phyloP scores from a whole-genome alignment of 2,797 vertebrate genomes.

The Denticeps clupeoides region DNA sequence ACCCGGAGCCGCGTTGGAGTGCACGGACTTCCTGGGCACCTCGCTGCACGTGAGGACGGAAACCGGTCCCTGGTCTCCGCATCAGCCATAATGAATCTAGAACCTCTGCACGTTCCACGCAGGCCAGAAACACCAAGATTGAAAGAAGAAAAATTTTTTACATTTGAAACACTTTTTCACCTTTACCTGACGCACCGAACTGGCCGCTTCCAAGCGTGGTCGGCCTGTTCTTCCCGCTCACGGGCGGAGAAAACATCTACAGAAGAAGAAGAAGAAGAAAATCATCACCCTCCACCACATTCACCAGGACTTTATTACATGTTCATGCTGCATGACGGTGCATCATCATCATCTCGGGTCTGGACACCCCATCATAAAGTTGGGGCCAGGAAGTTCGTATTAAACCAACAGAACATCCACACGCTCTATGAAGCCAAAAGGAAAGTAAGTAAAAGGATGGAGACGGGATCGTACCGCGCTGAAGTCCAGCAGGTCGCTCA shows the following conservation, averaged over 20 bases:
- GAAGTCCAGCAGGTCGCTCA: slow-evolving; percentile 99
- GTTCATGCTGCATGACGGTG: not conserved
- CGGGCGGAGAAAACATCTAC: slow-evolving; percentile 98
- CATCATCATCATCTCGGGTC: not conserved
- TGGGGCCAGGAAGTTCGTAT: slow-evolving; percentile 32
- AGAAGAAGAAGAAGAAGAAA: slow-evolving; percentile 38
- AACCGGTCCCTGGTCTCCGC: too few relatives aligned
- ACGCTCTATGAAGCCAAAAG: not conserved
- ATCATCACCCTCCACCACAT: not conserved
- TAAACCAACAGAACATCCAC: not conserved
- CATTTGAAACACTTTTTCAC: slow-evolving; percentile 41
- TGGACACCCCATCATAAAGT: slow-evolving; percentile 49
- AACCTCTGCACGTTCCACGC: too few relatives aligned
- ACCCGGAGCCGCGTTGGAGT: too few relatives aligned
- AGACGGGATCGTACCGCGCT: slow-evolving; percentile 80
- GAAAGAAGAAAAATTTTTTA: slow-evolving; percentile 16
- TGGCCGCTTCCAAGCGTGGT: slow-evolving; percentile 96
- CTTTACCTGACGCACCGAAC: slow-evolving; percentile 95
- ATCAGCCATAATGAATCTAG: too few relatives aligned
- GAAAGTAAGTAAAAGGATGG: not conserved
- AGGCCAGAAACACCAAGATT: slow-evolving; percentile 9
- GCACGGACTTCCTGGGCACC: too few relatives aligned
- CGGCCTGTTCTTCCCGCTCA: slow-evolving; percentile 89
- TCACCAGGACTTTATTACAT: not conserved
- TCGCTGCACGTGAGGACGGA: too few relatives aligned